phyloP scores from a whole-genome alignment of 2,888 invertebrate species.

The Ochlodes sylvanus region DNA sequence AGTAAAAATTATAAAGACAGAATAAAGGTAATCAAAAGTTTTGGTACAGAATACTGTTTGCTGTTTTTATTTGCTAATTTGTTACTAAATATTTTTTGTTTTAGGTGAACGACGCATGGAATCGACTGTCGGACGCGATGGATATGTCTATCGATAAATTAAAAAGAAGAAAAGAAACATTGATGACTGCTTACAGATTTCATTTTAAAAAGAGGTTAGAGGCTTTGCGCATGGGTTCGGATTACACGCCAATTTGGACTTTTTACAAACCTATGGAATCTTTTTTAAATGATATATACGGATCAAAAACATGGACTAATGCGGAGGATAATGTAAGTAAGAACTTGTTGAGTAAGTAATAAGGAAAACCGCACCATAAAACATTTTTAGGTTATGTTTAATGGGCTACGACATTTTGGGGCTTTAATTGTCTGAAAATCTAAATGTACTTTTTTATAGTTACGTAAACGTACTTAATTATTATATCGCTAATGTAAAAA shows the following conservation, averaged over 20 bases:
- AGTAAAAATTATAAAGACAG: slow-evolving; percentile 36
- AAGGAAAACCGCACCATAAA: not conserved
- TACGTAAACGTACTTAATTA: no score
- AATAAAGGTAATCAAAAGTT: slow-evolving; percentile 21
- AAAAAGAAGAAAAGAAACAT: slow-evolving; percentile 32
- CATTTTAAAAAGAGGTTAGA: slow-evolving; percentile 32
- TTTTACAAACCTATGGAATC: slow-evolving; percentile 35
- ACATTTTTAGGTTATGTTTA: not conserved
- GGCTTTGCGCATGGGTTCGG: slow-evolving; percentile 9
- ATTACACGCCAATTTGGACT: slow-evolving; percentile 30
- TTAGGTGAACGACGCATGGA: slow-evolving; percentile 34
- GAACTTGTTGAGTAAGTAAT: not conserved
- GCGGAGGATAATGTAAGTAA: slow-evolving; percentile 34
- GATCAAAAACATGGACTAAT: slow-evolving; percentile 27
- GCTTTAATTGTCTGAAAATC: not conserved
- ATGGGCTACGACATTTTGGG: no score
- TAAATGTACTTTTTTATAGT: not conserved
- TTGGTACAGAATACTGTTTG: not conserved
- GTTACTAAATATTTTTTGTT: slow-evolving; percentile 4
- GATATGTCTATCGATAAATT: slow-evolving; percentile 34
- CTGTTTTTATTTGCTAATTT: not conserved
- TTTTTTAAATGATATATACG: slow-evolving; percentile 30
- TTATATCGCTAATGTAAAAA: no score
- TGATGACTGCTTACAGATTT: slow-evolving; percentile 32
- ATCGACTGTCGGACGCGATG: slow-evolving; percentile 24